A percentile compares a stretch with the other conserved stretches of the same genome.
Conservation (phyloP, 2,888 invertebrate species). For the Polyploca ridens region DNA sequence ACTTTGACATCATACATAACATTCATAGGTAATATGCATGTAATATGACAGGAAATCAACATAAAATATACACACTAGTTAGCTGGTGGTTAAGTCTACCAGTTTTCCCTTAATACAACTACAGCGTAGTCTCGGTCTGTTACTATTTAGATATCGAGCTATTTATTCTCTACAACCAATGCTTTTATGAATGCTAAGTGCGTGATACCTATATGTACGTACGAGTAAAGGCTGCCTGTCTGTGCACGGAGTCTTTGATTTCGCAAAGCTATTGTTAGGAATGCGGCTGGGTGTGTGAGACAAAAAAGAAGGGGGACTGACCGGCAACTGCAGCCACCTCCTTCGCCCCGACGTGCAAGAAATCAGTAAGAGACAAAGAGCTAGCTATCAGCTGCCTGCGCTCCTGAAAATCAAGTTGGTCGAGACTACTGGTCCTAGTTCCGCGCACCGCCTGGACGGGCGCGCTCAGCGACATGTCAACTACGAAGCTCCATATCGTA, state of each 20-base stretch:
- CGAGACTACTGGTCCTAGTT: constrained; percentile 91
- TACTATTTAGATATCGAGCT: background rate
- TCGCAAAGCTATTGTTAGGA: constrained; percentile 75
- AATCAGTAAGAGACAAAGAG: constrained; percentile 93
- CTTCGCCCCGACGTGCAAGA: constrained; percentile 89
- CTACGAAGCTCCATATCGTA: constrained; percentile 76
- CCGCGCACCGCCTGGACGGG: constrained; percentile 82
- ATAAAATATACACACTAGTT: background rate
- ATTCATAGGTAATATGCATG: background rate
- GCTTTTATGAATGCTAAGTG: constrained; percentile 18
- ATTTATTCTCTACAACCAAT: constrained; percentile 1
- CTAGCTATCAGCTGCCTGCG: constrained; percentile 95
- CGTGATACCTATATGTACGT: constrained; percentile 14
- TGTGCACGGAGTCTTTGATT: constrained; percentile 59
- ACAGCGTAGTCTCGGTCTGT: background rate
- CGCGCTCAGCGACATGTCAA: constrained; percentile 83
- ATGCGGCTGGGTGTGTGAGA: constrained; percentile 55
- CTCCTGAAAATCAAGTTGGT: constrained; percentile 96
- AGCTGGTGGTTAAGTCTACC: background rate
- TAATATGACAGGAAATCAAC: background rate
- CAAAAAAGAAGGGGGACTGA: constrained; percentile 62
- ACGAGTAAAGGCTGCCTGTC: constrained; percentile 32
- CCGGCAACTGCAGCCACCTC: constrained; percentile 82
- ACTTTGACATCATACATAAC: too few species aligned
- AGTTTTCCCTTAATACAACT: background rate